Evolutionary conservation across 2,113 vertebrate genomes (phyloP).

Genomic region (Pachycephala philippinensis): DNA sequence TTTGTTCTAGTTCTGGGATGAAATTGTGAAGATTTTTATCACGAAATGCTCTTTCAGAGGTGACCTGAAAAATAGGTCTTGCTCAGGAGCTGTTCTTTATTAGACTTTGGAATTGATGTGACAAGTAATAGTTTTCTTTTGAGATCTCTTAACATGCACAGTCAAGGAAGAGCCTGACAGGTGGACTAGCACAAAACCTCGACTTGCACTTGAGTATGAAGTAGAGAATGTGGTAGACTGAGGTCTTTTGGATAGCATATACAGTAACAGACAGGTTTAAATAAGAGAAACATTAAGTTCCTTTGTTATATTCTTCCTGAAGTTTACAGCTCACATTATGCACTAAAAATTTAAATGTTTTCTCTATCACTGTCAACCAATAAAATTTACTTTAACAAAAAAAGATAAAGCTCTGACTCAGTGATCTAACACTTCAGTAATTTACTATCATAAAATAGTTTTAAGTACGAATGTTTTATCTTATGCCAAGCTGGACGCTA

Average conservation of each 20-base stretch:
- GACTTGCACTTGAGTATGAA: neutral
- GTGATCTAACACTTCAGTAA: slow-evolving; percentile 62
- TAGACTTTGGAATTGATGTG: neutral
- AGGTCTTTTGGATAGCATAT: neutral
- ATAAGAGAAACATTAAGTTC: neutral
- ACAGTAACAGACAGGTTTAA: neutral
- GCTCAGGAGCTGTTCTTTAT: neutral
- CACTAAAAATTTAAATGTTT: slow-evolving; percentile 13
- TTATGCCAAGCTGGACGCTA: slow-evolving; percentile 51
- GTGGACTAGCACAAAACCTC: neutral
- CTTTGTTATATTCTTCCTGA: neutral
- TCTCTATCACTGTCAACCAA: slow-evolving; percentile 35
- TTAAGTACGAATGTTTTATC: slow-evolving; percentile 57
- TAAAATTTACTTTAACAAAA: slow-evolving; percentile 31
- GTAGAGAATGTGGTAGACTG: neutral
- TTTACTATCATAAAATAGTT: slow-evolving; percentile 69
- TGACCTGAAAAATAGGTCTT: neutral
- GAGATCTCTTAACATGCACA: neutral
- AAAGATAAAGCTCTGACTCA: slow-evolving; percentile 50
- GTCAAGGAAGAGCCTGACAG: neutral
- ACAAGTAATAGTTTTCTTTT: neutral
- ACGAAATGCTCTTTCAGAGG: neutral
- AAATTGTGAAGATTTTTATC: neutral
- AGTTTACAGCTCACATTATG: neutral
- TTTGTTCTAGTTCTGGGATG: neutral